Conservation (phyloP, 2,113 vertebrate genomes). For the Phylloscopus trochiloides region DNA sequence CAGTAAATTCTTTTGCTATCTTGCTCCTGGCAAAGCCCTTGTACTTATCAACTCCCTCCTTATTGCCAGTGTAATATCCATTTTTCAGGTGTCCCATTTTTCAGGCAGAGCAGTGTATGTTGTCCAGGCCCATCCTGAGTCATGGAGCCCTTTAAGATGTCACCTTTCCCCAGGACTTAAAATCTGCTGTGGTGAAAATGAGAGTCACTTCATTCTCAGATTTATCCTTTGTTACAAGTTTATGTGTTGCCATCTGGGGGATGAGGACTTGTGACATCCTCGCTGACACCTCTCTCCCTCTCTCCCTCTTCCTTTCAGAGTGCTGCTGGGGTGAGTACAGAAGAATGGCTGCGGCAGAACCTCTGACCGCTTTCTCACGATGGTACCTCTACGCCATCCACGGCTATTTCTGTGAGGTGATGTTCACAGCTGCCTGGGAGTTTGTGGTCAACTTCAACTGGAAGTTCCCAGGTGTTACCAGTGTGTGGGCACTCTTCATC, state of each 20-base stretch:
- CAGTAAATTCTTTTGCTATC: neutral
- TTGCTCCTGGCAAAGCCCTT: neutral
- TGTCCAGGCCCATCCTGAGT: neutral
- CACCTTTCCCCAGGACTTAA: neutral
- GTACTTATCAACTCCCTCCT: neutral
- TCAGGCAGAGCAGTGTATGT: neutral
- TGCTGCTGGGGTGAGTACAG: constrained; percentile 32
- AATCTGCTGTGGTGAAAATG: neutral
- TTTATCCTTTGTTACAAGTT: neutral
- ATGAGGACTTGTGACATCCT: neutral
- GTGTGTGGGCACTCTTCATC: constrained; percentile 97
- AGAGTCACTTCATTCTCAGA: neutral
- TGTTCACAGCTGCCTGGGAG: constrained; percentile 98
- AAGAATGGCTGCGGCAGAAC: constrained; percentile 79
- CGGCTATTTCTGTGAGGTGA: constrained; percentile 98
- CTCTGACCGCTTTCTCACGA: constrained; percentile 90
- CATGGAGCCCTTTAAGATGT: neutral
- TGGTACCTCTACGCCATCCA: constrained; percentile 99
- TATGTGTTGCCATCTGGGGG: neutral
- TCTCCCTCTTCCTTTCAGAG: constrained; percentile 16
- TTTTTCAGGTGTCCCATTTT: neutral
- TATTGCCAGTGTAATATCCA: fast-evolving
- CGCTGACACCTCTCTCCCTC: neutral
- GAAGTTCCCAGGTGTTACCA: constrained; percentile 97
- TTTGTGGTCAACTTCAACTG: constrained; percentile 95